phyloP scores from a whole-genome alignment of 2,888 invertebrate genomes.

The Choreutis nemorana region DNA sequence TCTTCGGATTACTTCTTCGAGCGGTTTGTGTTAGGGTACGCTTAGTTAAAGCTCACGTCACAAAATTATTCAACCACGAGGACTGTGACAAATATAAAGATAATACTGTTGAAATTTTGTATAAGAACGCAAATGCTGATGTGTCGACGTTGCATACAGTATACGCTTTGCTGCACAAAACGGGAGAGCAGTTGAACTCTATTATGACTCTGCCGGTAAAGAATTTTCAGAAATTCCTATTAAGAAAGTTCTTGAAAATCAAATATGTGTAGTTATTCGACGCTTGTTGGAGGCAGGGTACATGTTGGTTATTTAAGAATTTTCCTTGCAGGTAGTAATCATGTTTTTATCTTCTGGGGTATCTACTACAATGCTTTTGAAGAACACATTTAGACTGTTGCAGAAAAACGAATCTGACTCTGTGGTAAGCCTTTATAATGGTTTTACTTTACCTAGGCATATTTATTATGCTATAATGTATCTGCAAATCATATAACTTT shows the following conservation, averaged over 20 bases:
- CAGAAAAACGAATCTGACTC: slow-evolving; percentile 18
- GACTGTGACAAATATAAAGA: slow-evolving; percentile 10
- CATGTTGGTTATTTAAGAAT: too few relatives aligned
- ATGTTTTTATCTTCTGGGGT: slow-evolving; percentile 34
- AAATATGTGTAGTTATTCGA: too few relatives aligned
- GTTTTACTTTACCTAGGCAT: too few relatives aligned
- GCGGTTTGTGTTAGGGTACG: slow-evolving; percentile 26
- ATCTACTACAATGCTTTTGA: slow-evolving; percentile 31
- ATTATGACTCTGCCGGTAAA: slow-evolving; percentile 41
- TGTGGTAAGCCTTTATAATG: too few relatives aligned
- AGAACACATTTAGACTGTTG: slow-evolving; percentile 24
- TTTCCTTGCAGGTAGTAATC: slow-evolving; percentile 29
- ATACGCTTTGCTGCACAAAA: slow-evolving; percentile 37
- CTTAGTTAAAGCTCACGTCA: slow-evolving; percentile 31
- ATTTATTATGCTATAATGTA: too few relatives aligned
- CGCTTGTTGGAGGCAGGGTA: too few relatives aligned
- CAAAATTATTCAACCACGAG: slow-evolving; percentile 19
- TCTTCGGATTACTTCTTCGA: slow-evolving; percentile 25
- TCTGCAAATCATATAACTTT: too few relatives aligned
- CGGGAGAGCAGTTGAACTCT: slow-evolving; percentile 31
- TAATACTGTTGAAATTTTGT: slow-evolving; percentile 23
- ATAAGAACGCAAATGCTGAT: slow-evolving; percentile 26
- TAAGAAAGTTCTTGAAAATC: too few relatives aligned
- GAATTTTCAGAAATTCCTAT: too few relatives aligned
- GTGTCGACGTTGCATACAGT: slow-evolving; percentile 28